Conservation (phyloP, 2,888 invertebrate species). For the Nomada lathburiana region DNA sequence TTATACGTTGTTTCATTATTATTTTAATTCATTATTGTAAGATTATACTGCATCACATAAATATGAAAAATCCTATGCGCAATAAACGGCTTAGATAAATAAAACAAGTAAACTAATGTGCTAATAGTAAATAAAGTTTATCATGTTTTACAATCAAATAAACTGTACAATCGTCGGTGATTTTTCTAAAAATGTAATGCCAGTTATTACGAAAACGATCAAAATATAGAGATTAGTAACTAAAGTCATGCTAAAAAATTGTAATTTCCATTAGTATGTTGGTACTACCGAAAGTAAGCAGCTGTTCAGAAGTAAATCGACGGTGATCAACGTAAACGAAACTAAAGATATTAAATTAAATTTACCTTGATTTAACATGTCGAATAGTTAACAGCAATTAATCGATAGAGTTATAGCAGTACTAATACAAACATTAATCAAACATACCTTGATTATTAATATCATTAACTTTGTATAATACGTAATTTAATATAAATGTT, state of each 20-base stretch:
- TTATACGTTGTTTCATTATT: no score
- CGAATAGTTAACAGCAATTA: slow-evolving; percentile 9
- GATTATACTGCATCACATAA: no score
- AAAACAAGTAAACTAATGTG: no score
- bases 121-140: no score
- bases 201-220: background rate
- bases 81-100: no score
- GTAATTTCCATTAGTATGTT: slow-evolving; percentile 2
- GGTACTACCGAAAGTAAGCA: slow-evolving; percentile 34
- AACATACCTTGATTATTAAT: background rate
- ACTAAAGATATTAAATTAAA: slow-evolving; percentile 1
- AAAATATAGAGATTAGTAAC: background rate
- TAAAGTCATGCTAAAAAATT: background rate
- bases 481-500: slow-evolving; percentile 18
- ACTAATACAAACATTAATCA: background rate
- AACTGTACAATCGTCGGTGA: no score
- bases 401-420: background rate
- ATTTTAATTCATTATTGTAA: no score
- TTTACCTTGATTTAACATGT: background rate
- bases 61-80: no score
- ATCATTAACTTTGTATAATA: background rate
- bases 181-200: background rate
- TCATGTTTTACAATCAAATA: background rate
- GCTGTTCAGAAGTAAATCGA: slow-evolving; percentile 40
- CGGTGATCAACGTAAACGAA: slow-evolving; percentile 23